Base-by-base conservation (phyloP, 1,140 invertebrate genomes). In the Rhopalosiphum maidis region DNA sequence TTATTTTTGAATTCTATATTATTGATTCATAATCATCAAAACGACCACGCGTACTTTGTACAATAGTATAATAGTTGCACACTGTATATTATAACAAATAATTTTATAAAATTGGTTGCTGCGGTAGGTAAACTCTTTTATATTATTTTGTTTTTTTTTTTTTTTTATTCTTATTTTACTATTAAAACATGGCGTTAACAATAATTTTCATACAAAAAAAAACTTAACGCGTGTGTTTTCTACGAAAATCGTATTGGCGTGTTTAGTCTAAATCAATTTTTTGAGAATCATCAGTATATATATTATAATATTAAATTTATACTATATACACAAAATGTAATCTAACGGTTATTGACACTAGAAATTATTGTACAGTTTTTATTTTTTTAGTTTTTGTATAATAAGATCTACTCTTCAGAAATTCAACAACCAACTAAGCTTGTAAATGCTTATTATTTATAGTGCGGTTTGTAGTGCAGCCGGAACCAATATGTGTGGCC, bases 121-220 rank as follows among this genome's bases (percentile, higher is more conserved):
- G 89, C 89, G 89, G 89, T 90, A 90, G 54, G 89, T 90, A 30
- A 68, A 68, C n/a, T 77, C 60, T 0, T 68, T 18, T 68, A 18
- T 77, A 60, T 15, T 48, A 48, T 30, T 90, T 21, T 68, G 41
- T 43, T 43, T 30, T 30, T 54, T 55, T 55, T n/a, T n/a, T n/a
- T n/a, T 89, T 89, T 25, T 60, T 90, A 90, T 68, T 43, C 30
- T 0, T 55, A 41, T 55, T 55, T 89, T 89, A 89, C 35, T 55
- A 54, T 60, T 90, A 43, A 43, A 90, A 90, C 89, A 90, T 77
- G 60, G 60, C 89, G 89, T 90, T 68, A 90, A 90, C 89, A 90
- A 68, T 90, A 90, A 68, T 43, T 35, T 90, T 22, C 22, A 55
- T 55, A 55, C 15, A 90, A 90, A 90, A 55, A 54, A 90, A 25